A percentile compares a stretch with the other conserved stretches of the same genome.
These are phyloP conservation scores for Rhagium mordax DNA, from an alignment of 2,888 invertebrate species.

Conservation along the genomic window DNA sequence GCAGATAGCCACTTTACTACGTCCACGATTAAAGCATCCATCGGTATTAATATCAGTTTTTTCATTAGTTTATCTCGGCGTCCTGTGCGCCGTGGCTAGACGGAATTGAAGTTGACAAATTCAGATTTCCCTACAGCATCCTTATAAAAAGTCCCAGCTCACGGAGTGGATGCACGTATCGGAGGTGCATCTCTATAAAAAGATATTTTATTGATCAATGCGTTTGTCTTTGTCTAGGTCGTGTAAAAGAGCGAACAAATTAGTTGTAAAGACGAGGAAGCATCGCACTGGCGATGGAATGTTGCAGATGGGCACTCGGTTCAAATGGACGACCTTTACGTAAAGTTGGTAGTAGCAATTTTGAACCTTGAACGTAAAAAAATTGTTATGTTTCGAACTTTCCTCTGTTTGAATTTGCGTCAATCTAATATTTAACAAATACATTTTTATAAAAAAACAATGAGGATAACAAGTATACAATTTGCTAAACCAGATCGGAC, in stretches of 20 bases:
- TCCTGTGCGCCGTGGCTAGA: not conserved
- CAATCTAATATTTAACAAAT: no score
- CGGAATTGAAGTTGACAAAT: not conserved
- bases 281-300: not conserved
- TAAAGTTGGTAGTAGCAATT: no score
- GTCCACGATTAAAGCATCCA: no score
- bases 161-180: not conserved
- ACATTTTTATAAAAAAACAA: no score
- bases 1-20: no score
- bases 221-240: not conserved
- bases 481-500: not conserved
- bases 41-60: no score
- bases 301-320: constrained; percentile 3
- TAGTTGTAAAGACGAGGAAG: constrained; percentile 7
- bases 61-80: no score
- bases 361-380: not conserved
- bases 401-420: not conserved
- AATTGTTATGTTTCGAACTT: not conserved
- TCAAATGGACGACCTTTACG: not conserved
- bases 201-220: not conserved
- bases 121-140: not conserved
- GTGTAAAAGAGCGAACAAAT: constrained; percentile 10
- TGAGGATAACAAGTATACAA: not conserved
- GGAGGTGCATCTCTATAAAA: constrained; percentile 6
- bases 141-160: not conserved